Conservation (phyloP, 2,888 invertebrate species). For the Eucera pruinosa region DNA sequence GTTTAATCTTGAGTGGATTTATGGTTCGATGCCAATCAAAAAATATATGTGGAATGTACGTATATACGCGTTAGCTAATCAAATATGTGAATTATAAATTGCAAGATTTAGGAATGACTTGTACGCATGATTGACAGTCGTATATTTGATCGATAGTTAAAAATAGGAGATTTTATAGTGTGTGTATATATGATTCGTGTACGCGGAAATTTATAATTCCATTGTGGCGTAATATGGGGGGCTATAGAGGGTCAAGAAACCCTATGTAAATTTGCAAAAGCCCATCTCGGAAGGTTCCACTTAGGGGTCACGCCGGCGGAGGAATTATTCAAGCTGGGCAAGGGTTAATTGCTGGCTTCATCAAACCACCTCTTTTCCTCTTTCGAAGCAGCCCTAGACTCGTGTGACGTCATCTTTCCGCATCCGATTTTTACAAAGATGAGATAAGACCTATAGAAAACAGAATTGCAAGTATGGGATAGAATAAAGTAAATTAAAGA, state of each 20-base stretch:
- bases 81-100: background rate
- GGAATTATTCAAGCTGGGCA: slow-evolving; percentile 72
- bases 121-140: background rate
- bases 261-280: slow-evolving; percentile 68
- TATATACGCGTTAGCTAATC: background rate
- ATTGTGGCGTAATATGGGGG: slow-evolving; percentile 45
- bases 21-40: slow-evolving; percentile 5
- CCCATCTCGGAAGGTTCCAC: slow-evolving; percentile 67
- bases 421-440: slow-evolving; percentile 62
- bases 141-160: background rate
- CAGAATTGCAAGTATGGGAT: no score
- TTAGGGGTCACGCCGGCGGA: slow-evolving; percentile 57
- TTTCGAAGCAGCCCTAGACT: slow-evolving; percentile 62
- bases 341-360: slow-evolving; percentile 72
- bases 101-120: background rate
- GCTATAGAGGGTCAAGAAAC: slow-evolving; percentile 48
- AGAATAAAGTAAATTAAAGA: no score
- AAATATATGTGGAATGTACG: slow-evolving; percentile 1
- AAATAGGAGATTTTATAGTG: background rate
- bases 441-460: no score
- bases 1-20: slow-evolving; percentile 7
- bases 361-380: slow-evolving; percentile 65
- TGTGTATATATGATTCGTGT: background rate
- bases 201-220: slow-evolving; percentile 45
- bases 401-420: slow-evolving; percentile 65